Percentiles rank a stretch among this genome's conserved stretches.
Conservation (phyloP, 1,140 invertebrate species). For the Varroa destructor region DNA sequence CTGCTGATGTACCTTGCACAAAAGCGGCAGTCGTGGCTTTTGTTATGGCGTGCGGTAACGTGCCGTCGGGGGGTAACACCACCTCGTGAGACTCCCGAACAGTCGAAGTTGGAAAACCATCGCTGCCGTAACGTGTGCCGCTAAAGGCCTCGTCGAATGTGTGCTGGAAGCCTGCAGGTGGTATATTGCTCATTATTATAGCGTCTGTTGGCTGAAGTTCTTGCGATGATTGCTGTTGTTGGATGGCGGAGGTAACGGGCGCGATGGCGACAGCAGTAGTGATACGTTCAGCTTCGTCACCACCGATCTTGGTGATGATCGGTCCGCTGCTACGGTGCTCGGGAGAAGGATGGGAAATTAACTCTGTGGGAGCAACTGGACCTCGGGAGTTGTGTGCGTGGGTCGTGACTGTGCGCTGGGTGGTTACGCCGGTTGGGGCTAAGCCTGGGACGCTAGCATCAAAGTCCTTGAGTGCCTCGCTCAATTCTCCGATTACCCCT, state of each 20-base stretch:
- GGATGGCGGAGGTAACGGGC: neutral
- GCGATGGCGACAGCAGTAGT: neutral
- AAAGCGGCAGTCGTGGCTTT: slow-evolving; percentile 32
- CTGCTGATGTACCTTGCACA: slow-evolving; percentile 27
- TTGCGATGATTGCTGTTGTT: neutral
- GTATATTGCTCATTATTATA: neutral
- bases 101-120: no score
- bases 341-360: no score
- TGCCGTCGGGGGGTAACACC: slow-evolving; percentile 29
- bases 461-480: slow-evolving; percentile 29
- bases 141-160: no score
- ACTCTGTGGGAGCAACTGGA: no score
- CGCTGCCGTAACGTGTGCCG: no score
- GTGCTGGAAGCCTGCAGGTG: neutral
- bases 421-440: no score
- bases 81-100: slow-evolving; percentile 28
- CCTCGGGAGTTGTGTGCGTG: no score
- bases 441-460: slow-evolving; percentile 2
- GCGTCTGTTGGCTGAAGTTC: neutral
- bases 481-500: slow-evolving; percentile 25
- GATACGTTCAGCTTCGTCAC: neutral
- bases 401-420: no score
- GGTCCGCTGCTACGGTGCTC: slow-evolving; percentile 1
- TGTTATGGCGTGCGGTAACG: slow-evolving; percentile 31
- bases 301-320: slow-evolving; percentile 26